Percentiles rank a stretch among this genome's conserved stretches.
phyloP scores from a whole-genome alignment of 2,113 vertebrate species.

The Vicugna pacos region DNA sequence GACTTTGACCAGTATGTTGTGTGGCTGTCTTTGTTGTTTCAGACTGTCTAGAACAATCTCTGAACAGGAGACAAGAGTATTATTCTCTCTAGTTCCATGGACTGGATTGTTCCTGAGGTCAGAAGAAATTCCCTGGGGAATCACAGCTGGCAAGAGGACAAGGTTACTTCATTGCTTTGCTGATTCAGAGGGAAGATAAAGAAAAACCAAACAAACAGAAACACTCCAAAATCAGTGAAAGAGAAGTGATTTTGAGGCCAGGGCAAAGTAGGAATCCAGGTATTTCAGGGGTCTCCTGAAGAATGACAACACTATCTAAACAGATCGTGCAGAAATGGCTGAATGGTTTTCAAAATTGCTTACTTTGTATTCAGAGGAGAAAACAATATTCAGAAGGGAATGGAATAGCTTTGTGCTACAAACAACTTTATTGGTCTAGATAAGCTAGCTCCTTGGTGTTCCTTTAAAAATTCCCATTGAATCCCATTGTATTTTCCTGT shows the following conservation, averaged over 20 bases:
- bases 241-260: background rate
- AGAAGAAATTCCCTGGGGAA: background rate
- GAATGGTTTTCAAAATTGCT: slow-evolving; percentile 1
- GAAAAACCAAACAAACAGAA: background rate
- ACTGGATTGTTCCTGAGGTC: background rate
- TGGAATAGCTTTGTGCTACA: background rate
- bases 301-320: background rate
- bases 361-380: background rate
- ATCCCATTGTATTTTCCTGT: background rate
- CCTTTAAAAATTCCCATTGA: background rate
- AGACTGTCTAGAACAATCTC: background rate
- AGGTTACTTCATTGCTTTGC: background rate
- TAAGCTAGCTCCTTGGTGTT: background rate
- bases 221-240: background rate
- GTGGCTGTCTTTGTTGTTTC: background rate
- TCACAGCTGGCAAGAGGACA: background rate
- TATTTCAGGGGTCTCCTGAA: background rate
- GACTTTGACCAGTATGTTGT: background rate
- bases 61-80: background rate
- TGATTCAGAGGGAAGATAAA: background rate
- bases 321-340: background rate
- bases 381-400: slow-evolving; percentile 27
- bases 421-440: slow-evolving; percentile 29
- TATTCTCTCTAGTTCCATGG: background rate
- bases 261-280: background rate